Percentiles rank a stretch among this genome's conserved stretches.
Evolutionary conservation across 2,888 invertebrate genomes (phyloP).

Genomic region (Drosophila niveifrons): DNA sequence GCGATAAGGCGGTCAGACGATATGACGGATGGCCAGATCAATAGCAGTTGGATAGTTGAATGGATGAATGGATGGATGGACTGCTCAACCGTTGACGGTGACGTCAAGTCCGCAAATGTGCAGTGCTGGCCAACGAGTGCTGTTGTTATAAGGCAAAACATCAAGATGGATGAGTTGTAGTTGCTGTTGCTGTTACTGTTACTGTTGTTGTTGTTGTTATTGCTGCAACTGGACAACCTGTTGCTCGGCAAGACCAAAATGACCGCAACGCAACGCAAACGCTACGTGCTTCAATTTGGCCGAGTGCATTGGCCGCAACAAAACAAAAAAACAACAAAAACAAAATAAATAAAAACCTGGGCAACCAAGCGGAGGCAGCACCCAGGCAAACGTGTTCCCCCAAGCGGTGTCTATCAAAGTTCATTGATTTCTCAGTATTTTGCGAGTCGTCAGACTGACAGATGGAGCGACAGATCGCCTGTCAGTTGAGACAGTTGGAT

Average conservation of each 20-base stretch:
- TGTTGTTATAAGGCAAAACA: constrained; percentile 61
- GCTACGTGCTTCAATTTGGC: constrained; percentile 60
- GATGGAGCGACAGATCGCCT: not conserved
- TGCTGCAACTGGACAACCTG: constrained; percentile 53
- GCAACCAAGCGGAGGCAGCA: constrained; percentile 15
- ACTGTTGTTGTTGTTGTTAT: constrained; percentile 8
- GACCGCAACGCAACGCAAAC: constrained; percentile 52
- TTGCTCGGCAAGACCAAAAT: constrained; percentile 60
- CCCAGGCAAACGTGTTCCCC: constrained; percentile 61
- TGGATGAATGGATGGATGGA: constrained; percentile 18
- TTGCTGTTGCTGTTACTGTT: not conserved
- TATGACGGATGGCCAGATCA: not conserved
- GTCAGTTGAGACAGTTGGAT: not conserved
- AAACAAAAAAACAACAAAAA: too few relatives aligned
- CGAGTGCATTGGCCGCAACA: constrained; percentile 56
- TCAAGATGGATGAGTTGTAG: constrained; percentile 49
- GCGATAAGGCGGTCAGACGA: not conserved
- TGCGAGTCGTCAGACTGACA: constrained; percentile 6
- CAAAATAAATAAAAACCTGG: not conserved
- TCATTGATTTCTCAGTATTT: constrained; percentile 63
- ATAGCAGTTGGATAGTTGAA: not conserved
- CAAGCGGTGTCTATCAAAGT: constrained; percentile 47
- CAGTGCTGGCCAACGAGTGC: constrained; percentile 49
- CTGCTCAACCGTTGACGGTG: constrained; percentile 48
- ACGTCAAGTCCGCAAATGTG: constrained; percentile 71